Base-by-base conservation (phyloP, 2,888 invertebrate genomes). In the Torymus texanus region DNA sequence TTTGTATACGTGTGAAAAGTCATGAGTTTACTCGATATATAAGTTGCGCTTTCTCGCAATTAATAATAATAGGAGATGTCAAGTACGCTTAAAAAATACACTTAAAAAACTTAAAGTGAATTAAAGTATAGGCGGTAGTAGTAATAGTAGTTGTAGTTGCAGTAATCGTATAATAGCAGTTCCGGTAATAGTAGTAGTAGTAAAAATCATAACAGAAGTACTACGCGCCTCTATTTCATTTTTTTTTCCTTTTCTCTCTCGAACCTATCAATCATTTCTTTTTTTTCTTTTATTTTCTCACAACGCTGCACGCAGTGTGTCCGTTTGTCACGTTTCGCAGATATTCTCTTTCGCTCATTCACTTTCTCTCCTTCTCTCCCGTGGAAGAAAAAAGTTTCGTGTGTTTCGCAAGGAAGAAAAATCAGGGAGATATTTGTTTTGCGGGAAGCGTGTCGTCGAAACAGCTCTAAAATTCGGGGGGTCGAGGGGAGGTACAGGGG, bases 391-490 rank as follows among this genome's bases (percentile, higher is more conserved):
- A 24, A 41, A 41, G 41, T 62, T 21, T 77, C 74, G 70, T 66
- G 8, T 41, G 41, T 41, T 29, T 41, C 41, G 41, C 41, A 41
- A 41, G 78, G 80, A 81, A 77, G 75, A 81, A 78, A 65, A 61
- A 13, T 75, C 58, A 41, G 70, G 61, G 70, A 79, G 70, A 21
- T 41, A 8, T 41, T 8, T 41, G 41, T 41, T 41, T 41, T 56
- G 63, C 74, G 76, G 80, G 80, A 78, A 82, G 80, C 79, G 82
- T 72, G 79, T 84, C 84, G 84, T 88, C 85, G 85, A 87, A 88
- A 88, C 88, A 88, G 88, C 88, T 88, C 86, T 84, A 83, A 83
- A 81, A 82, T 83, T 75, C 83, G 61, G 74, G 70, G 41, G 41
- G 41, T 41, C 41, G 41, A 41, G 41, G 41, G 41, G 41, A 41